Conservation (phyloP, 2,113 vertebrate genomes). For the Nerophis lumbriciformis region DNA sequence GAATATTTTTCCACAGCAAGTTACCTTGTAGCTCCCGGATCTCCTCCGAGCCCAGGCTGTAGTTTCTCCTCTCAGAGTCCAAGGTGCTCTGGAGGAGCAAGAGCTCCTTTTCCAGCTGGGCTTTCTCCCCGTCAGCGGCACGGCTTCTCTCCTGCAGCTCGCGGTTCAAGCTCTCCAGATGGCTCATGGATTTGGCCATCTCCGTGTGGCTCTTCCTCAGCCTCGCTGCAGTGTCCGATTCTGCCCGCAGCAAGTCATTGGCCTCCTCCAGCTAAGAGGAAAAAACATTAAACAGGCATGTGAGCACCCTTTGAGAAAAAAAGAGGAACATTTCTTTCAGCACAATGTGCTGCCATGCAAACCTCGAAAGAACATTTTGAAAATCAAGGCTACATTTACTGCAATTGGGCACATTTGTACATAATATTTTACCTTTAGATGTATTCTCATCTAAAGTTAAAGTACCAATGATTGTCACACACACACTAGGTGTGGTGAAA, state of each 20-base stretch:
- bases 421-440: too few relatives aligned
- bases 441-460: too few relatives aligned
- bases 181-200: slow-evolving; percentile 84
- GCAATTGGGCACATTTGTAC: too few relatives aligned
- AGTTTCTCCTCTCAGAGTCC: slow-evolving; percentile 89
- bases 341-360: too few relatives aligned
- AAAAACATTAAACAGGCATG: too few relatives aligned
- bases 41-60: slow-evolving; percentile 92
- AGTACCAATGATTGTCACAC: too few relatives aligned
- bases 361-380: too few relatives aligned
- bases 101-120: slow-evolving; percentile 88
- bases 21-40: slow-evolving; percentile 94
- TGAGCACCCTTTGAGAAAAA: too few relatives aligned
- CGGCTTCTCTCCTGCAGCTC: slow-evolving; percentile 91
- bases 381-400: too few relatives aligned
- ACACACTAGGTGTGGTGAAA: too few relatives aligned
- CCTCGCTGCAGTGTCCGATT: slow-evolving; percentile 91
- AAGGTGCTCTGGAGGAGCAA: slow-evolving; percentile 87
- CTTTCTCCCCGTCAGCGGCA: slow-evolving; percentile 66
- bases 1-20: background rate
- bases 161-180: slow-evolving; percentile 86
- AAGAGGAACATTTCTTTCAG: too few relatives aligned
- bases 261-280: slow-evolving; percentile 86
- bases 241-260: slow-evolving; percentile 88
- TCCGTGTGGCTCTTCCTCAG: slow-evolving; percentile 91